phyloP scores from a whole-genome alignment of 2,113 vertebrate genomes.

The Silurus meridionalis region DNA sequence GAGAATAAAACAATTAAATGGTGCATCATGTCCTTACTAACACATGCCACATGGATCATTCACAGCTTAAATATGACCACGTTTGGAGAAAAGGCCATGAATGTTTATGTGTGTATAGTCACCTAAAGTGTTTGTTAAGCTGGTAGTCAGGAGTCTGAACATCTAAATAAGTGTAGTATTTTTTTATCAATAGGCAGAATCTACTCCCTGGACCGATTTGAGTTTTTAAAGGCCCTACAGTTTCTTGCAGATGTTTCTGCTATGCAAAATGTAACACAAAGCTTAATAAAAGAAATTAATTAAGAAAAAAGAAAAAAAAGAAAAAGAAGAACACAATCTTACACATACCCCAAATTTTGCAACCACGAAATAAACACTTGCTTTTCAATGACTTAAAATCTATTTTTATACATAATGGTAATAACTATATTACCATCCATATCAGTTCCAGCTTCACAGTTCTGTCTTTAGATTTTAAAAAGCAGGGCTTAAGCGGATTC shows the following conservation, averaged over 20 bases:
- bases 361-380: neutral
- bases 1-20: neutral
- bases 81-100: neutral
- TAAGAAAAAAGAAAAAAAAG: neutral
- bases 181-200: neutral
- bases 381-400: too few species aligned
- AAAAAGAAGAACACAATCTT: neutral
- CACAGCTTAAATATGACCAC: neutral
- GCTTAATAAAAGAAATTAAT: neutral
- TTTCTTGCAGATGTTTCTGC: neutral
- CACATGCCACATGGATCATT: neutral
- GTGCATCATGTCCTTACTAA: neutral
- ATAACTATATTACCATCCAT: neutral
- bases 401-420: neutral
- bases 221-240: neutral
- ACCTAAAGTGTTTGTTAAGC: neutral
- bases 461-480: neutral
- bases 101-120: neutral
- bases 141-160: neutral
- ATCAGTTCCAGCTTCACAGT: neutral
- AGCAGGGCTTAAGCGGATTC: neutral
- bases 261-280: neutral
- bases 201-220: neutral
- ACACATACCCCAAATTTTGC: neutral
- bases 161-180: neutral